Evolutionary conservation across 2,797 vertebrate species (phyloP).

Genomic region (Pipistrellus nathusii): DNA sequence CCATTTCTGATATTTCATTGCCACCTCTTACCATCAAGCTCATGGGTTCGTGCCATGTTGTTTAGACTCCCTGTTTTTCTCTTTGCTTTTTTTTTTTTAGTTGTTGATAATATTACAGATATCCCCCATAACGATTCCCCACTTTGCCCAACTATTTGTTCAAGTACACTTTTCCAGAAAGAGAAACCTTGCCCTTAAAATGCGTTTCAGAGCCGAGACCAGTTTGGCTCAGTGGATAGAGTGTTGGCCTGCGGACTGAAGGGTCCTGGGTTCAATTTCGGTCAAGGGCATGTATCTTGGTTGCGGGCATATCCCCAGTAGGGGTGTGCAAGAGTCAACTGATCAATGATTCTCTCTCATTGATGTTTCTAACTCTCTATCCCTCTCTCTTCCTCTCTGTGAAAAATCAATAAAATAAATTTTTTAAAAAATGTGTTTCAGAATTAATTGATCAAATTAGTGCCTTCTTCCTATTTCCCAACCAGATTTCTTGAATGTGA

Average conservation of each 20-base stretch:
- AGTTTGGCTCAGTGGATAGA: too few species aligned
- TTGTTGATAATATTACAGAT: not conserved
- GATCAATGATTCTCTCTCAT: too few species aligned
- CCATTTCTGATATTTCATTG: not conserved
- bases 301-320: too few species aligned
- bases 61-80: not conserved
- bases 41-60: not conserved
- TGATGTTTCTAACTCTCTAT: too few species aligned
- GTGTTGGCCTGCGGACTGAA: too few species aligned
- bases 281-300: too few species aligned
- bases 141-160: not conserved
- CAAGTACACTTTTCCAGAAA: not conserved
- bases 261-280: too few species aligned
- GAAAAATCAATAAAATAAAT: too few species aligned
- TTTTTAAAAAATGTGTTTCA: not conserved
- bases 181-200: not conserved
- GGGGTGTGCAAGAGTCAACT: too few species aligned
- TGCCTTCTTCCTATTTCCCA: not conserved
- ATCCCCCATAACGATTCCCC: not conserved
- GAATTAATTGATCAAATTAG: not conserved
- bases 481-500: not conserved
- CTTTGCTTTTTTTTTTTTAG: not conserved
- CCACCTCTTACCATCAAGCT: not conserved
- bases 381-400: too few species aligned
- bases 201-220: not conserved